Evolutionary conservation across 2,888 invertebrate genomes (phyloP), one percentile per base, ranked within the genome.

Genomic region (Drosophila infuscata): DNA sequence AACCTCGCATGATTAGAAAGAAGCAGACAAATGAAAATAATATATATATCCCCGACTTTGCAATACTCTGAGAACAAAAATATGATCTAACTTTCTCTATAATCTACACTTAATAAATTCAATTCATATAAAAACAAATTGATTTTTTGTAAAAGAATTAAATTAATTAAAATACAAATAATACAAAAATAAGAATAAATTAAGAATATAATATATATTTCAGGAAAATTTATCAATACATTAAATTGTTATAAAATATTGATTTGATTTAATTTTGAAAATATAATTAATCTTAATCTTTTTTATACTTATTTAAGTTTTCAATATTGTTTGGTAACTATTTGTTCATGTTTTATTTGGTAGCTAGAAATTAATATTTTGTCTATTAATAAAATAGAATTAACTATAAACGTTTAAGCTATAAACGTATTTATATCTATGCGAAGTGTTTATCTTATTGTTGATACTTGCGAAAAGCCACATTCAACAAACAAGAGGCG

Each of bases 381-480:
- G 15, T 0, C 25, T 1, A 8, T 17, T 46, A 46, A 46, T 43
- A 20, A 43, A 43, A 20, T 25, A 25, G 12, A 57, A 38, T 54
- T 43, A 12, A 35, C 57, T 46, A 51, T 46, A 66, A 58, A 32
- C 53, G 53, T 60, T 53, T 43, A 46, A 43, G 52, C 48, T 49
- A 52, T 68, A 43, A 67, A 29, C 52, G 32, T 64, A 66, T 54
- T 49, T 43, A 56, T 63, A 48, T 80, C 58, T n/a, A 38, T 54
- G 46, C 8, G 65, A 36, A 33, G 69, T 82, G 81, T 82, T 73
- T 85, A 88, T 83, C 78, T 70, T 71, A 62, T 57, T 61, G 58
- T 48, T 70, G 60, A 68, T 70, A 72, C 56, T 76, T 72, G 60
- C 69, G 65, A 68, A 72, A 72, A 70, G 65, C 41, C 49, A 43